Conservation (phyloP, 2,113 vertebrate genomes). For the Procavia capensis region DNA sequence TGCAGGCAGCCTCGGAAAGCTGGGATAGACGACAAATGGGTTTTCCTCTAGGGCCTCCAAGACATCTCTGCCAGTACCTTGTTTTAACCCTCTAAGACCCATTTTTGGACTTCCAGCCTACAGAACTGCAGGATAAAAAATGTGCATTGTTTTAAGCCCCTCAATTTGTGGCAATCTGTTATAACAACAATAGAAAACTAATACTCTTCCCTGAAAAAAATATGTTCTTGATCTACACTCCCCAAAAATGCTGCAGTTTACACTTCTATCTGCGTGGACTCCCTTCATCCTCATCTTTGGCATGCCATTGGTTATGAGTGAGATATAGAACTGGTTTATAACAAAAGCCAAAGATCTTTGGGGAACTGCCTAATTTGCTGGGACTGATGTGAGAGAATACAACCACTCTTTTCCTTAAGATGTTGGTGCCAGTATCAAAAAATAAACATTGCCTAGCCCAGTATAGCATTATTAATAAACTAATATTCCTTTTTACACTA, state of each 20-base stretch:
- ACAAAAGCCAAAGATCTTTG: constrained; percentile 18
- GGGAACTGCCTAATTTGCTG: not conserved
- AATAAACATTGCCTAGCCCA: not conserved
- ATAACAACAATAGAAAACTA: not conserved
- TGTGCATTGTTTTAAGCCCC: not conserved
- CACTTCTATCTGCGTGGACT: not conserved
- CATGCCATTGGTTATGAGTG: not conserved
- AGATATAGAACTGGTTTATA: not conserved
- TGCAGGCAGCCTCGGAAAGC: not conserved
- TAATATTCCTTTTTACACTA: not conserved
- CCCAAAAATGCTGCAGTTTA: not conserved
- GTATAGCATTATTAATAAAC: not conserved
- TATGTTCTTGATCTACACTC: not conserved
- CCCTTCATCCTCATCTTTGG: not conserved
- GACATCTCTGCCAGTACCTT: not conserved
- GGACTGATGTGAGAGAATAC: not conserved
- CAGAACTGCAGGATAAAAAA: not conserved
- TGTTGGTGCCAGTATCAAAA: not conserved
- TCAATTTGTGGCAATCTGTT: not conserved
- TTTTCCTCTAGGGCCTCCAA: not conserved
- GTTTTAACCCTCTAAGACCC: not conserved
- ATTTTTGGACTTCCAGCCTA: not conserved
- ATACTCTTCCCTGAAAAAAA: not conserved
- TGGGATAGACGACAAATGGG: not conserved
- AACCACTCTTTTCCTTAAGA: not conserved